phyloP scores from a whole-genome alignment of 92 coral and sea anemone genomes.

The Zoanthus gigantus region DNA sequence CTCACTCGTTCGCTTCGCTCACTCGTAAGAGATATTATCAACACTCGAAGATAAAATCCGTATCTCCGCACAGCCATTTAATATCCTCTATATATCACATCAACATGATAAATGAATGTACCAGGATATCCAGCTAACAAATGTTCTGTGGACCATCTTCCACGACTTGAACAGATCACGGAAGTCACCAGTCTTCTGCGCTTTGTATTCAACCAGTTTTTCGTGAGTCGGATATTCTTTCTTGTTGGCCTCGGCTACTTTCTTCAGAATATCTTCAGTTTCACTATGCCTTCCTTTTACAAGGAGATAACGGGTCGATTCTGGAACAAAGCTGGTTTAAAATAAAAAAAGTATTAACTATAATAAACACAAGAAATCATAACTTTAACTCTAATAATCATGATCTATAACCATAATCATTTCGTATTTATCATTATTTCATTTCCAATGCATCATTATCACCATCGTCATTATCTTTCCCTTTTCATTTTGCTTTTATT shows the following conservation, averaged over 20 bases:
- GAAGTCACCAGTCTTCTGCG: slow-evolving; percentile 33
- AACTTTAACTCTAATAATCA: too few species aligned
- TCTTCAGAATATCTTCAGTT: slow-evolving; percentile 30
- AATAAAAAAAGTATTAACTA: neutral
- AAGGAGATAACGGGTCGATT: slow-evolving; percentile 40
- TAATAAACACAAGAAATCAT: too few species aligned
- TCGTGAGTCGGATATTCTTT: slow-evolving; percentile 16
- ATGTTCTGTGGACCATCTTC: slow-evolving; percentile 32
- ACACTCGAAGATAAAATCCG: too few species aligned
- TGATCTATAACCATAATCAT: too few species aligned
- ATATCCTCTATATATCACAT: too few species aligned
- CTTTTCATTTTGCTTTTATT: neutral
- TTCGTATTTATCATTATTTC: too few species aligned
- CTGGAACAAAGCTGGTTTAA: slow-evolving; percentile 4
- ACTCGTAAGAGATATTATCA: too few species aligned
- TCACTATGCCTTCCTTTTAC: slow-evolving; percentile 22
- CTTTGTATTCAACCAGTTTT: slow-evolving; percentile 34
- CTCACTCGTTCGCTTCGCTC: too few species aligned
- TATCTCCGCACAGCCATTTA: too few species aligned
- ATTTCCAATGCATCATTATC: too few species aligned
- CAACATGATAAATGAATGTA: neutral
- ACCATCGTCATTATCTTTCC: too few species aligned
- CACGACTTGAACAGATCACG: slow-evolving; percentile 30
- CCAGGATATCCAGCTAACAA: slow-evolving; percentile 39
- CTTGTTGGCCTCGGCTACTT: slow-evolving; percentile 13